These are phyloP conservation scores for Oscheius sp. DNA, from an alignment of 2,888 invertebrate genomes.

Conservation along the genomic window DNA sequence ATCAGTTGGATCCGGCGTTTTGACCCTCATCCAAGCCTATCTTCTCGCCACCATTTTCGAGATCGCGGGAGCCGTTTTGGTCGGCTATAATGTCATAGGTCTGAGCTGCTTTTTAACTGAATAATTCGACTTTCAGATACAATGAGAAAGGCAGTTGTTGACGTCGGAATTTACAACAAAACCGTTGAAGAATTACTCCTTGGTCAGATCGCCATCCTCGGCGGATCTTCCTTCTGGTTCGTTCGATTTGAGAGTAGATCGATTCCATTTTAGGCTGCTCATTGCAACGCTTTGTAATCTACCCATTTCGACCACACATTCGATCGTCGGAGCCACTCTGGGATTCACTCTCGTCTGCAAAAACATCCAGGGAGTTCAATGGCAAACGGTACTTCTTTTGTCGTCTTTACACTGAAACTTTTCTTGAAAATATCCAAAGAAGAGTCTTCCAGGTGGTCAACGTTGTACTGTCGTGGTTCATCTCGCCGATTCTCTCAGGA, in stretches of 20 bases:
- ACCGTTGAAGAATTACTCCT: constrained; percentile 84
- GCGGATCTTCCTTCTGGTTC: constrained; percentile 86
- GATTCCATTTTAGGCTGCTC: constrained; percentile 74
- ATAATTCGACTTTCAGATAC: too few relatives aligned
- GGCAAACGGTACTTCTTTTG: constrained; percentile 79
- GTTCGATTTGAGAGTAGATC: neutral
- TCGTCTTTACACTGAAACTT: neutral
- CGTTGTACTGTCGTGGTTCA: constrained; percentile 97
- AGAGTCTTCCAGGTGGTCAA: too few relatives aligned
- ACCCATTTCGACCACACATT: constrained; percentile 97
- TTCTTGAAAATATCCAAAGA: neutral
- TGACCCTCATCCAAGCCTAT: constrained; percentile 81
- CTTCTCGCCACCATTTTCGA: constrained; percentile 94
- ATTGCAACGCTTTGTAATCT: constrained; percentile 90
- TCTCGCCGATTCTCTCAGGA: constrained; percentile 91
- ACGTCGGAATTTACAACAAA: constrained; percentile 84
- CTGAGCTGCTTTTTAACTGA: too few relatives aligned
- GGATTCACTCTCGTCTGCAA: constrained; percentile 92
- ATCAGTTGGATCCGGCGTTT: constrained; percentile 45
- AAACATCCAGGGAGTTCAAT: constrained; percentile 84
- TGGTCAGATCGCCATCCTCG: constrained; percentile 87
- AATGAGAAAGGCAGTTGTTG: constrained; percentile 94
- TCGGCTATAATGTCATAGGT: constrained; percentile 90
- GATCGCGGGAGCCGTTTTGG: constrained; percentile 89
- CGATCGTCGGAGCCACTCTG: constrained; percentile 95